Conservation (phyloP, 2,888 invertebrate species). For the Lepetodrilus schrolli region DNA sequence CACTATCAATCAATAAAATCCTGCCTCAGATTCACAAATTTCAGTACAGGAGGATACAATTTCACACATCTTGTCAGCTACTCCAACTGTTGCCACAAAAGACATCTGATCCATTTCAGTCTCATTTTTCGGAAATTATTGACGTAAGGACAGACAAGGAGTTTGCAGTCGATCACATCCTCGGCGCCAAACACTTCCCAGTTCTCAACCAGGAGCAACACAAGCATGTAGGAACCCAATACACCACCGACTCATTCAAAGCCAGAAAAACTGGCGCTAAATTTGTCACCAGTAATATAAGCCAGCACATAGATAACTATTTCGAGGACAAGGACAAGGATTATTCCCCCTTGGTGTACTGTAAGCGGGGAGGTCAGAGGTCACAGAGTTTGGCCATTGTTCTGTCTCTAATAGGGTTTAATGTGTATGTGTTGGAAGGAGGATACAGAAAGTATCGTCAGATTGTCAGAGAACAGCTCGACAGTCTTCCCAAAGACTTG, state of each 20-base stretch:
- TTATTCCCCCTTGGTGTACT: constrained; percentile 53
- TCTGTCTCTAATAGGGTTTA: constrained; percentile 55
- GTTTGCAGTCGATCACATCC: constrained; percentile 56
- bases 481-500: constrained; percentile 44
- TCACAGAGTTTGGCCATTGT: constrained; percentile 54
- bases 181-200: constrained; percentile 56
- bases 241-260: constrained; percentile 43
- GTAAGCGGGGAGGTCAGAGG: constrained; percentile 60
- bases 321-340: constrained; percentile 44
- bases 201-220: constrained; percentile 47
- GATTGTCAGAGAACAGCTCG: constrained; percentile 42
- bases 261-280: constrained; percentile 55
- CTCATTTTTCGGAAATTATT: constrained; percentile 45
- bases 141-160: constrained; percentile 58
- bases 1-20: too few relatives aligned
- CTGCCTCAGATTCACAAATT: too few relatives aligned
- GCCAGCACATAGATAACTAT: constrained; percentile 46
- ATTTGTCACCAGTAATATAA: constrained; percentile 48
- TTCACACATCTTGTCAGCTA: too few relatives aligned
- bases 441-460: constrained; percentile 54
- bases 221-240: constrained; percentile 49
- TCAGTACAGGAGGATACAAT: too few relatives aligned
- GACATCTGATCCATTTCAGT: constrained; percentile 22
- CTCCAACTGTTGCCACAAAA: too few relatives aligned
- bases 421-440: constrained; percentile 47